Evolutionary conservation across 2,888 invertebrate species (phyloP), one percentile per base, ranked within the genome.

Genomic region (Cephonodes hylas): DNA sequence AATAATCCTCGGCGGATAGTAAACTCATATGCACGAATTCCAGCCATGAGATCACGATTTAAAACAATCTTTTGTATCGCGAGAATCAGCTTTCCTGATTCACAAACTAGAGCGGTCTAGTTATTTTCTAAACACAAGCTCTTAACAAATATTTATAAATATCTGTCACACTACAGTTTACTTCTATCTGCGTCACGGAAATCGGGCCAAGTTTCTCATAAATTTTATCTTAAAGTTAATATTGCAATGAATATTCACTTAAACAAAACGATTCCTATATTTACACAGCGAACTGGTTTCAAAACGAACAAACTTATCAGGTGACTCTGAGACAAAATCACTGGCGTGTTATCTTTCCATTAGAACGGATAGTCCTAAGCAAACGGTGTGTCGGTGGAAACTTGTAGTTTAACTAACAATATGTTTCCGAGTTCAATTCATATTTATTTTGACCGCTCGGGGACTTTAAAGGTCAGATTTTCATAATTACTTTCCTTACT

Each of bases 271-370:
- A 53, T 53, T 3, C 20, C 34, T 8, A 4, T 53, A 31, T 53
- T 53, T 31, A 31, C 27, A 31, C 18, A 31, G 18, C 3, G 7
- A 2, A 48, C 18, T 18, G 31, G n/a, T n/a, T 53, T 53, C 27
- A 46, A 22, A 46, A 46, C 15, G 42, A 22, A 22, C 23, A 38
- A 58, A 58, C 15, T 58, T 58, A 22, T 7, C 25, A 58, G 58
- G 42, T 58, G 58, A 58, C 23, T 42, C 38, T 38, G 18, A 42
- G 42, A 42, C 42, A 15, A 31, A 53, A 18, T 31, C 53, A 31
- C 18, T 23, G 4, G 34, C 23, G 62, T 84, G 80, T 85, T 86
- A 79, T 85, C 84, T 75, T 86, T 84, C 80, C 82, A 86, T 86
- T 85, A 82, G 70, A 74, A 71, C 70, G 65, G 63, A 69, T 68